Conservation (phyloP, 2,113 vertebrate species). For the Anolis carolinensis region DNA sequence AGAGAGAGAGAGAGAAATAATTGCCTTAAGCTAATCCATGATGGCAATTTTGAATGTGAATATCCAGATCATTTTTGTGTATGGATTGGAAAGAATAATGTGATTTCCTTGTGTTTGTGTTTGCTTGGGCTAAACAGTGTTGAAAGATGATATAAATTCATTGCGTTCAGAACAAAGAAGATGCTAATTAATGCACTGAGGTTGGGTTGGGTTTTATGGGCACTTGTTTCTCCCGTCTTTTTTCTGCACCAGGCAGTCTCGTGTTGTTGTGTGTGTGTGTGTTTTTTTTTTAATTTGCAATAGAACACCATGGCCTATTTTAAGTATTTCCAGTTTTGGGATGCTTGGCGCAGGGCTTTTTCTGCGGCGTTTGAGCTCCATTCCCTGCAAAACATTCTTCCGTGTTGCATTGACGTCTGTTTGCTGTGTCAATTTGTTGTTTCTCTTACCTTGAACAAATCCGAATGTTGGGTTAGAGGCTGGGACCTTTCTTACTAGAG, state of each 20-base stretch:
- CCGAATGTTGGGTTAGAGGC: background rate
- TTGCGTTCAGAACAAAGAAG: slow-evolving; percentile 70
- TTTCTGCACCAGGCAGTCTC: slow-evolving; percentile 9
- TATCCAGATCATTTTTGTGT: slow-evolving; percentile 75
- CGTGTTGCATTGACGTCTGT: background rate
- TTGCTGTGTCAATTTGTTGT: background rate
- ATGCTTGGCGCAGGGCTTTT: slow-evolving; percentile 8
- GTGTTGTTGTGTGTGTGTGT: background rate
- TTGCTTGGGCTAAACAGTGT: slow-evolving; percentile 76
- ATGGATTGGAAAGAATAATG: slow-evolving; percentile 72
- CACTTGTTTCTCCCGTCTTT: fast-evolving
- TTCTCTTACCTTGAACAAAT: fast-evolving
- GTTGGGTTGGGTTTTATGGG: background rate
- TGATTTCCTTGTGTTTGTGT: slow-evolving; percentile 77
- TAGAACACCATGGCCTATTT: slow-evolving; percentile 59
- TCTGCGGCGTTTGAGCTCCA: fast-evolving
- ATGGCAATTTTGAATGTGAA: slow-evolving; percentile 77
- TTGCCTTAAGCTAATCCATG: slow-evolving; percentile 83
- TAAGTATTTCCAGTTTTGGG: slow-evolving; percentile 34
- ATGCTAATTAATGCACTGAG: slow-evolving; percentile 69
- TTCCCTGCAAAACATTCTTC: background rate
- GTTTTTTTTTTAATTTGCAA: slow-evolving; percentile 54
- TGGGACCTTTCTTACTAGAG: fast-evolving
- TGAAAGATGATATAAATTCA: slow-evolving; percentile 76
- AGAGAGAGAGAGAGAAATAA: slow-evolving; percentile 73